Conservation (phyloP, 2,888 invertebrate species). For the Rhingia campestris region DNA sequence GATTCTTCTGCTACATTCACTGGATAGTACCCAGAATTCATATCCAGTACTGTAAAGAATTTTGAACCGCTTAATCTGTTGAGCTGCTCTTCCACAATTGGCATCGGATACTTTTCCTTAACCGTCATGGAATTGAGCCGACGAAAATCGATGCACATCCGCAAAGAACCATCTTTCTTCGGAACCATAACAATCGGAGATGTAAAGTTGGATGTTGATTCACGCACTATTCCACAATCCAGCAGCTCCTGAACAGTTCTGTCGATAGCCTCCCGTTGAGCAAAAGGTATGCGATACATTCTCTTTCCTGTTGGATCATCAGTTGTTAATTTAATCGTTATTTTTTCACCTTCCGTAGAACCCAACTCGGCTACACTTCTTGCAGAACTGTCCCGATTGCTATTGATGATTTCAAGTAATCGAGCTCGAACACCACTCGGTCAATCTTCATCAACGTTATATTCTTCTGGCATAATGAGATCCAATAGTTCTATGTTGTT, state of each 20-base stretch:
- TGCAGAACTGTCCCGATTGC: too few species aligned
- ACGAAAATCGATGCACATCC: slow-evolving; percentile 1
- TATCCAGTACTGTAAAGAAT: neutral
- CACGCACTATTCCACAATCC: neutral
- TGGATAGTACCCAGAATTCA: slow-evolving; percentile 4
- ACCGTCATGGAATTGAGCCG: neutral
- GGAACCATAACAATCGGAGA: neutral
- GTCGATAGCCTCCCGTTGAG: neutral
- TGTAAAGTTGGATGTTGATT: slow-evolving; percentile 2
- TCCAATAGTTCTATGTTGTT: neutral
- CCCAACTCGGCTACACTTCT: too few species aligned
- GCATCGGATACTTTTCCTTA: too few species aligned
- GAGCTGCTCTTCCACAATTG: too few species aligned
- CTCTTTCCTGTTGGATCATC: too few species aligned
- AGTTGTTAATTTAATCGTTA: too few species aligned
- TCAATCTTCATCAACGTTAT: neutral
- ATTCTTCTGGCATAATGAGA: neutral
- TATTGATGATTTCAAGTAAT: slow-evolving; percentile 1
- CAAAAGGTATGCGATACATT: too few species aligned
- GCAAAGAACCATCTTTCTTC: neutral
- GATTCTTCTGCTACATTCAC: neutral
- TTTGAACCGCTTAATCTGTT: neutral
- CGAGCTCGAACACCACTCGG: neutral
- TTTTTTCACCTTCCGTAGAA: too few species aligned
- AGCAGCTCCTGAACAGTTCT: neutral